Base-by-base conservation (phyloP, 2,113 vertebrate species). In the Eublepharis macularius region DNA sequence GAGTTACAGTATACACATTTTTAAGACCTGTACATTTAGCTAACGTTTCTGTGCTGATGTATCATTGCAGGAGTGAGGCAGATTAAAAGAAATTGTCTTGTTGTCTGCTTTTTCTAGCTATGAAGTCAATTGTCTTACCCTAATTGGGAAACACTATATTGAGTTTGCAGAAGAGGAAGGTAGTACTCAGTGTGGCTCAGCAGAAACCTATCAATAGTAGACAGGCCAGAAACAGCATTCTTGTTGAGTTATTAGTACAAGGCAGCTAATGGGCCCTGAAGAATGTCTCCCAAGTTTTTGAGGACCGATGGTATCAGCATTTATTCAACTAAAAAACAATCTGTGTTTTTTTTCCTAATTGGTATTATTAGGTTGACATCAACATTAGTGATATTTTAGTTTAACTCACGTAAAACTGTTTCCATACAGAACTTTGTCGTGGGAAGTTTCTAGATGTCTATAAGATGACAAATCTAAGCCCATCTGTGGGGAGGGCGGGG, bases 11-110 rank as follows among this genome's bases (percentile, higher is more conserved):
- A 65, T 83, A 88, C 76, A 80, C 76, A 39, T 81, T 82, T 6
- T 1, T 76, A 88, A 88, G 85, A 89, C 73, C 89, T 89, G 69
- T 47, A 86, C 89, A 24, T 36, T 74, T n/a, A 32, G 36, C 43
- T 78, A 24, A 0, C 10, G 1, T 84, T 86, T 86, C 7, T 86
- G 49, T 51, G 26, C 69, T 84, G 63, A 86, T 88, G 79, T 26
- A 1, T 3, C 34, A 51, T 39, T 12, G 5, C 63, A 0, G 68
- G 3, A 29, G 4, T 45, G 85, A 2, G 69, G 26, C 39, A 21
- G 29, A 16, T 70, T 51, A 14, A 88, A 81, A 14, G 41, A 72
- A 6, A 84, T 85, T 49, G 39, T 66, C 39, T 0, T 1, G 10
- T 49, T 36, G 6, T 82, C 74, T 86, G 5, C 47, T 85, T 75